Conservation (phyloP, 2,113 vertebrate species). For the Chiloscyllium plagiosum region DNA sequence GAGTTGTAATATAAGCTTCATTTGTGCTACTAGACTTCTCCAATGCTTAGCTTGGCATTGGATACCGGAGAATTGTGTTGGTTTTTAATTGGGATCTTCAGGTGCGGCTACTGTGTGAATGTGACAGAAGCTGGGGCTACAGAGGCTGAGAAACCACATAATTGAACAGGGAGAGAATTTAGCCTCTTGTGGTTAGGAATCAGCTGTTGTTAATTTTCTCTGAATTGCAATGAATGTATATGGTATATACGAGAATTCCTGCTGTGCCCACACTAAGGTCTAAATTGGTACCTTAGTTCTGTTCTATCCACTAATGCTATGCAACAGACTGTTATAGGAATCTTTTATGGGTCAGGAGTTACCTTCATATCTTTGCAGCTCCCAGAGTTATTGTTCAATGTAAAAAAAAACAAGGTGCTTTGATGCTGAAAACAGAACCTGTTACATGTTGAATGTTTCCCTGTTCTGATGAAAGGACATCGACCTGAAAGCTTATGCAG, state of each 20-base stretch:
- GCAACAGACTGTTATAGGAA: background rate
- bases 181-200: background rate
- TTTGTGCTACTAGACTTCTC: background rate
- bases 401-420: too few species aligned
- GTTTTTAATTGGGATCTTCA: background rate
- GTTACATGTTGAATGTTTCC: background rate
- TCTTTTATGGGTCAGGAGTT: background rate
- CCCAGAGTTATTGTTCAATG: too few species aligned
- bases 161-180: background rate
- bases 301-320: background rate
- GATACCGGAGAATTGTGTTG: background rate
- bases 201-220: slow-evolving; percentile 3
- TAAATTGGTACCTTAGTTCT: background rate
- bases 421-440: background rate
- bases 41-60: background rate
- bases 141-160: slow-evolving; percentile 37
- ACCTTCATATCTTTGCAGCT: background rate
- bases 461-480: background rate
- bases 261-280: background rate
- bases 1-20: background rate
- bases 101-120: background rate
- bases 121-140: background rate
- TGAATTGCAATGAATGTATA: background rate
- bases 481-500: background rate
- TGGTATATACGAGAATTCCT: background rate